Evolutionary conservation across 1,140 invertebrate genomes (phyloP).

Genomic region (Orchestia grillus): DNA sequence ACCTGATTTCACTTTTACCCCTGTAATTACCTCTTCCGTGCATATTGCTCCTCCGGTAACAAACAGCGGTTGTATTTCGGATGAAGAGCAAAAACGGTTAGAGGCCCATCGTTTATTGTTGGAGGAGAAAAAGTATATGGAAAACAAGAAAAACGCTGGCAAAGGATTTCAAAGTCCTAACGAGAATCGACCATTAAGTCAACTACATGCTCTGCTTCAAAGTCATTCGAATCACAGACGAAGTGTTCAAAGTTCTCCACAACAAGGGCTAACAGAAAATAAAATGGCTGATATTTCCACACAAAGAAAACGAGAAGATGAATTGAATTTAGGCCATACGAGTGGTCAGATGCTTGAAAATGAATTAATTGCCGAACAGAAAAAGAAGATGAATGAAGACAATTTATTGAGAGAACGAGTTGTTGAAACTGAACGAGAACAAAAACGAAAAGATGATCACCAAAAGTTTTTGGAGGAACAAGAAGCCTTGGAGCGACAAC

Average conservation of each 20-base stretch:
- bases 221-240: neutral
- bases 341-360: neutral
- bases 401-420: neutral
- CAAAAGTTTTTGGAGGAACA: neutral
- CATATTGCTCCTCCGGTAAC: neutral
- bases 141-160: conserved; percentile 10
- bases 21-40: neutral
- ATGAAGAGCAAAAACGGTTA: neutral
- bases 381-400: neutral
- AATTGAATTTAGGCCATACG: neutral
- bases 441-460: neutral
- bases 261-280: neutral
- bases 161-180: neutral
- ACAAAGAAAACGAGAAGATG: neutral
- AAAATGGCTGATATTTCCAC: neutral
- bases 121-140: conserved; percentile 9
- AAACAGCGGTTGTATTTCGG: neutral
- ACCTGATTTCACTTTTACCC: neutral
- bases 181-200: conserved; percentile 7
- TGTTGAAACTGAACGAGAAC: neutral
- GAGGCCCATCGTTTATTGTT: conserved; percentile 11
- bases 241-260: neutral
- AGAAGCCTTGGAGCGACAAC: neutral
- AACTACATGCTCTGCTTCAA: neutral
- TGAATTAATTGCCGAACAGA: neutral